Evolutionary conservation across 2,113 vertebrate genomes (phyloP).

Genomic region (Alaudala cheleensis): DNA sequence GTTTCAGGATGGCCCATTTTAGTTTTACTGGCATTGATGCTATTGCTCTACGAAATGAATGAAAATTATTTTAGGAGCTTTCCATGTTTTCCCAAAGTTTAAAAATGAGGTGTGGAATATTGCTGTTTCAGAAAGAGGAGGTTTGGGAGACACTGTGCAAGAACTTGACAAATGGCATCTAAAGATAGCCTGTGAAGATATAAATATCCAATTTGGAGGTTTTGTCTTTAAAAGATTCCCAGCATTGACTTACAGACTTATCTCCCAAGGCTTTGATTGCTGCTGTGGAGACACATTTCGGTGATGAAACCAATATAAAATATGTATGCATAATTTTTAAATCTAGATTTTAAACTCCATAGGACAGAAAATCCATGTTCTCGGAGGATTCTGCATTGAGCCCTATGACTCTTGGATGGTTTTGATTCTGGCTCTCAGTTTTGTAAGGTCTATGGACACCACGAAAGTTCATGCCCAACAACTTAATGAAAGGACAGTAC

Average conservation of each 20-base stretch:
- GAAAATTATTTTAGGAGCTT: slow-evolving; percentile 27
- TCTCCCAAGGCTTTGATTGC: slow-evolving; percentile 11
- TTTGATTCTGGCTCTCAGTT: not conserved
- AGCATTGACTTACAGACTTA: slow-evolving; percentile 13
- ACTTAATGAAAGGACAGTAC: not conserved
- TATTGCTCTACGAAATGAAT: slow-evolving; percentile 30
- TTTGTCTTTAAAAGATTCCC: slow-evolving; percentile 34
- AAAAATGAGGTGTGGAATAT: slow-evolving; percentile 41
- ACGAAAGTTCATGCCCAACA: not conserved
- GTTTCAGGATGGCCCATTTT: not conserved
- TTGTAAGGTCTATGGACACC: not conserved
- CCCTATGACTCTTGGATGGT: not conserved
- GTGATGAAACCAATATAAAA: slow-evolving; percentile 27
- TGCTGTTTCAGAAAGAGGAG: slow-evolving; percentile 30
- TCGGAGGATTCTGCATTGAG: not conserved
- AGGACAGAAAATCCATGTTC: slow-evolving; percentile 24
- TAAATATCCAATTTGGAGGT: slow-evolving; percentile 34
- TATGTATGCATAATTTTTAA: slow-evolving; percentile 32
- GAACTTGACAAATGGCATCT: slow-evolving; percentile 55
- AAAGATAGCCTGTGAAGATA: slow-evolving; percentile 53
- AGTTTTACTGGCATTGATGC: not conserved
- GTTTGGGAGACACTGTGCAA: slow-evolving; percentile 36
- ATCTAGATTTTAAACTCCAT: slow-evolving; percentile 1
- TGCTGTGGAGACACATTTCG: not conserved
- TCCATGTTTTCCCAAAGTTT: not conserved